These are phyloP conservation scores for Suricata suricatta DNA, from an alignment of 2,113 vertebrate genomes.

Conservation along the genomic window DNA sequence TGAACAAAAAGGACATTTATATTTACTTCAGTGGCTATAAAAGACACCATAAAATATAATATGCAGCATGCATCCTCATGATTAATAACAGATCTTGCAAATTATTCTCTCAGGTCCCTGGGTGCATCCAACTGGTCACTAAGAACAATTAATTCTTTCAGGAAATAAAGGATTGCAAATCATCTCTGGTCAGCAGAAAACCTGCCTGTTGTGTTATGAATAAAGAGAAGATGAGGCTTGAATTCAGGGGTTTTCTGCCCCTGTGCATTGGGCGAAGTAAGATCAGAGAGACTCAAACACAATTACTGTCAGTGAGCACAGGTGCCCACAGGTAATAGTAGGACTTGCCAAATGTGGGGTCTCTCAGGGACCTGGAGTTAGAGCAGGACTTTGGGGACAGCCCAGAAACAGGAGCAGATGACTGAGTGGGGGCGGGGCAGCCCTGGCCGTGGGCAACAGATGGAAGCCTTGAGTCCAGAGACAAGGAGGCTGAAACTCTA, in stretches of 20 bases:
- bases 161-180: slow-evolving; percentile 41
- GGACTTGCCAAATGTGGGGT: background rate
- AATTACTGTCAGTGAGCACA: background rate
- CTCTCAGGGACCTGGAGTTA: background rate
- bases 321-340: background rate
- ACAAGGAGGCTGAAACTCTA: background rate
- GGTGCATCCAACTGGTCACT: slow-evolving; percentile 60
- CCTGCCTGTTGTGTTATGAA: background rate
- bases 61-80: slow-evolving; percentile 12
- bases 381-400: background rate
- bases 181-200: slow-evolving; percentile 48
- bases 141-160: slow-evolving; percentile 65
- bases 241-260: background rate
- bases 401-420: background rate
- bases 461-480: background rate
- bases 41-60: slow-evolving; percentile 69
- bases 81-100: slow-evolving; percentile 65
- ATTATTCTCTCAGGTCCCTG: slow-evolving; percentile 46
- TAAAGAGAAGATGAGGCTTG: background rate
- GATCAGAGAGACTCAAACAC: background rate
- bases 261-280: background rate
- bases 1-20: slow-evolving; percentile 62
- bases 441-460: too few relatives aligned
- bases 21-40: slow-evolving; percentile 69
- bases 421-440: rapidly evolving